phyloP scores from a whole-genome alignment of 2,888 invertebrate species.

The Sthenelais limicola region DNA sequence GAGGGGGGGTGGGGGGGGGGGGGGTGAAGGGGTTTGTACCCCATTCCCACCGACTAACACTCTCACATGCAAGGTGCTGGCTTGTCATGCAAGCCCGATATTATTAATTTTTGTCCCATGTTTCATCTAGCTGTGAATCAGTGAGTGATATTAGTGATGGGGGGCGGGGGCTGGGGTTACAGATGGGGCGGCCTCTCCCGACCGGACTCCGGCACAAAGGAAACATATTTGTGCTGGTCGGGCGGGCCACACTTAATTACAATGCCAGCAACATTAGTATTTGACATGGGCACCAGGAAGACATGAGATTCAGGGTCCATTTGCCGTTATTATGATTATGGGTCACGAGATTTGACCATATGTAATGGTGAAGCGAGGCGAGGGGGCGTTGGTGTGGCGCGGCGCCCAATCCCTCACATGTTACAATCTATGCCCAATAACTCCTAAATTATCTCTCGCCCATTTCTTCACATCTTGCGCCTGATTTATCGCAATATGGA shows the following conservation, averaged over 20 bases:
- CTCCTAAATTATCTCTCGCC: too few relatives aligned
- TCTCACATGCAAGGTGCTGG: conserved; percentile 1
- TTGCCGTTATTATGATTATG: neutral
- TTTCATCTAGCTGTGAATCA: conserved; percentile 10
- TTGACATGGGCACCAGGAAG: conserved; percentile 25
- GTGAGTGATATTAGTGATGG: neutral
- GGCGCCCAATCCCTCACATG: too few relatives aligned
- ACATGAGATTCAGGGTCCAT: too few relatives aligned
- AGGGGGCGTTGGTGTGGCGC: neutral
- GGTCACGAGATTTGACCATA: neutral
- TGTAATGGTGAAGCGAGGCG: neutral
- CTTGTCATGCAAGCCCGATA: conserved; percentile 18
- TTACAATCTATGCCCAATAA: too few relatives aligned
- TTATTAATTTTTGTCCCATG: conserved; percentile 37
- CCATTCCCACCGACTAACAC: neutral
- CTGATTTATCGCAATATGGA: too few relatives aligned
- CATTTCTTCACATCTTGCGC: too few relatives aligned
- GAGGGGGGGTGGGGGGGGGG: neutral
- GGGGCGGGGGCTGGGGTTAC: conserved; percentile 1
- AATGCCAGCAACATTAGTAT: conserved; percentile 18
- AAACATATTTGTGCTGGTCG: conserved; percentile 28
- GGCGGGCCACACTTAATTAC: conserved; percentile 25
- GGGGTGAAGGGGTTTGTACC: neutral
- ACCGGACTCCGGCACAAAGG: conserved; percentile 15
- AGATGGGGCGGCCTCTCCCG: neutral